A percentile compares a stretch with the other conserved stretches of the same genome.
phyloP scores from a whole-genome alignment of 92 coral and sea anemone genomes.

The Epizoanthus ramosus region DNA sequence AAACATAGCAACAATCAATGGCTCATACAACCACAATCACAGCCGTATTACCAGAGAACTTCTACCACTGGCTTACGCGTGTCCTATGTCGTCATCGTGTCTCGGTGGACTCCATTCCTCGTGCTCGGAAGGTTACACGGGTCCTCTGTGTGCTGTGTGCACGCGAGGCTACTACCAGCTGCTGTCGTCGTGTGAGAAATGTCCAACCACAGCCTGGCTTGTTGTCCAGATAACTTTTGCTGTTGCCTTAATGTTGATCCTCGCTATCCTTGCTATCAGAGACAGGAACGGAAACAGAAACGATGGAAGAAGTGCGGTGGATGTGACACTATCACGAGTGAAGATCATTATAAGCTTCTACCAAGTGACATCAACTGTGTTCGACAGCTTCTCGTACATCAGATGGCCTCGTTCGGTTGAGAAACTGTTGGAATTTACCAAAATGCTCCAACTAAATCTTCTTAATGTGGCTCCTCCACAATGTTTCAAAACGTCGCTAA shows the following conservation, averaged over 20 bases:
- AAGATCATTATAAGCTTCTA: constrained; percentile 22
- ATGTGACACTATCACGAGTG: neutral
- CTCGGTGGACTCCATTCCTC: constrained; percentile 19
- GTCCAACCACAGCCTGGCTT: constrained; percentile 12
- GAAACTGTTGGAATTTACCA: neutral
- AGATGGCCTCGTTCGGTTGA: neutral
- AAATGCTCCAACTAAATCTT: constrained; percentile 11
- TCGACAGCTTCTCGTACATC: neutral
- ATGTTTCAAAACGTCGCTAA: neutral
- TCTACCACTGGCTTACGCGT: constrained; percentile 11
- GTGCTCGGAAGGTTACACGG: constrained; percentile 4
- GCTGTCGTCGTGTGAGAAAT: constrained; percentile 1
- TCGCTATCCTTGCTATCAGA: neutral
- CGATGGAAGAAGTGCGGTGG: neutral
- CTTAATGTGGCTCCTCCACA: constrained; percentile 13
- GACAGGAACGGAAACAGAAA: neutral
- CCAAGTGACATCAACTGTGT: constrained; percentile 1
- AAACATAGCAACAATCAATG: neutral
- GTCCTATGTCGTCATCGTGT: constrained; percentile 17
- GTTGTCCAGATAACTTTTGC: constrained; percentile 1
- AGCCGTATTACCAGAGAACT: neutral
- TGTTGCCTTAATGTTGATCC: neutral
- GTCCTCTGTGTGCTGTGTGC: constrained; percentile 36
- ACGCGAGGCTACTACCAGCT: constrained; percentile 4
- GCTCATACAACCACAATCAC: neutral